Base-by-base conservation (phyloP, 2,888 invertebrate genomes). In the Lasioglossum morio region DNA sequence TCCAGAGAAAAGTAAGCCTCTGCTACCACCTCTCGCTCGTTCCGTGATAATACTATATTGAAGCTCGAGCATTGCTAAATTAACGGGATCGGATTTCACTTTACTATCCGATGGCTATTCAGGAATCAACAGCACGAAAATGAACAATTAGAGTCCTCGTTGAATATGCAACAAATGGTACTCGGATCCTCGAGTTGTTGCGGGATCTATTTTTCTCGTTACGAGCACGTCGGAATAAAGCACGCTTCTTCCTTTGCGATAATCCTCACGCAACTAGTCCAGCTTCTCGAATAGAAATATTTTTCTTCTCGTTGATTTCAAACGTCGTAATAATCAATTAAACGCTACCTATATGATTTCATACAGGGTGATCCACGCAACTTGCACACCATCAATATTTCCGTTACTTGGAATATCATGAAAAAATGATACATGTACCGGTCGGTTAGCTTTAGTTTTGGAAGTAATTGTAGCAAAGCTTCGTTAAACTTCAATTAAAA, bases 1-100 rank as follows among this genome's bases (percentile, higher is more conserved):
- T 66, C 34, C 40, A 46, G 74, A 72, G 23, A 75, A 79, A 76
- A 75, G 70, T n/a, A 75, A 70, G 74, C 53, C 66, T 30, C 27
- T 27, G 27, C 27, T 27, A 60, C 63, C 63, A n/a, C 30, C 63
- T 12, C 60, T 12, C 30, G 30, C 30, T 30, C 30, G 63, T 30
- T 30, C 63, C 43, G 23, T 46, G 69, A 66, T 37, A 40, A 53
- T 70, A 40, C 53, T 77, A 53, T 69, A 46, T 57, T 66, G 63
- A 72, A 66, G 63, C 72, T 48, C 57, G 72, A 76, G 43, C 53
- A 34, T 43, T 16, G 63, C 34, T n/a, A 73, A 57, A 75, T 77
- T 72, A 72, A 66, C 63, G 23, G 34, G n/a, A 70, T 70, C 70
- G n/a, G n/a, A 40, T 70, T 70, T 40, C 70, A 70, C 70, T 70